Evolutionary conservation across 2,113 vertebrate species (phyloP).

Genomic region (Sorex araneus): DNA sequence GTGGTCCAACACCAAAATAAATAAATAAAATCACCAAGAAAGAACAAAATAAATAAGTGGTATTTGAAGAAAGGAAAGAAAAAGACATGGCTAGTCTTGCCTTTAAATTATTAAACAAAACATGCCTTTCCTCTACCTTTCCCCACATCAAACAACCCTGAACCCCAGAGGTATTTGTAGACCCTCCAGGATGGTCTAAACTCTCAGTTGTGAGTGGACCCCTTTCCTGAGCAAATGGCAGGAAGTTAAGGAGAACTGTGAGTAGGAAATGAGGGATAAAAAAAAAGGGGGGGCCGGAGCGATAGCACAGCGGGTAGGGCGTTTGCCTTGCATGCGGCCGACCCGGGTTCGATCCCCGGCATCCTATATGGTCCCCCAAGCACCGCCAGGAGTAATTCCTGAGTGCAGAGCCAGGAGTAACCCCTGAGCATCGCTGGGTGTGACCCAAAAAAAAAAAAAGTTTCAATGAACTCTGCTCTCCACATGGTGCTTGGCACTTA

Average conservation of each 20-base stretch:
- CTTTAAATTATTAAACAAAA: constrained; percentile 4
- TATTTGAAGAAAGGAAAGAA: constrained; percentile 15
- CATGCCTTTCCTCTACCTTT: not conserved
- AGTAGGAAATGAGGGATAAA: not conserved
- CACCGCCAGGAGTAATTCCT: too few species aligned
- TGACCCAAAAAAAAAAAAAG: not conserved
- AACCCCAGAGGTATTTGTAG: not conserved
- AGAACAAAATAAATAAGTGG: not conserved
- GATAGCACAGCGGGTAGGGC: too few species aligned
- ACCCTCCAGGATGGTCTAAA: not conserved
- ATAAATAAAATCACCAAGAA: not conserved
- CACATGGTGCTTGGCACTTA: not conserved
- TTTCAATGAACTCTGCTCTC: not conserved
- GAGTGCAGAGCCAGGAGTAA: too few species aligned
- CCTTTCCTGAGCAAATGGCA: not conserved
- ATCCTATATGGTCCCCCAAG: too few species aligned
- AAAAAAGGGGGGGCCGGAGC: too few species aligned
- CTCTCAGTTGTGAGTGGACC: not conserved
- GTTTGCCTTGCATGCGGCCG: too few species aligned
- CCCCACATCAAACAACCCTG: not conserved
- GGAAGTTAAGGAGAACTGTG: not conserved
- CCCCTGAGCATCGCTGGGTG: too few species aligned
- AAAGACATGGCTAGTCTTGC: not conserved
- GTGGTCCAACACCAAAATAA: too few species aligned
- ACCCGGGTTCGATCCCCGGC: too few species aligned